Base-by-base conservation (phyloP, 2,113 vertebrate species). In the Vidua chalybeata region DNA sequence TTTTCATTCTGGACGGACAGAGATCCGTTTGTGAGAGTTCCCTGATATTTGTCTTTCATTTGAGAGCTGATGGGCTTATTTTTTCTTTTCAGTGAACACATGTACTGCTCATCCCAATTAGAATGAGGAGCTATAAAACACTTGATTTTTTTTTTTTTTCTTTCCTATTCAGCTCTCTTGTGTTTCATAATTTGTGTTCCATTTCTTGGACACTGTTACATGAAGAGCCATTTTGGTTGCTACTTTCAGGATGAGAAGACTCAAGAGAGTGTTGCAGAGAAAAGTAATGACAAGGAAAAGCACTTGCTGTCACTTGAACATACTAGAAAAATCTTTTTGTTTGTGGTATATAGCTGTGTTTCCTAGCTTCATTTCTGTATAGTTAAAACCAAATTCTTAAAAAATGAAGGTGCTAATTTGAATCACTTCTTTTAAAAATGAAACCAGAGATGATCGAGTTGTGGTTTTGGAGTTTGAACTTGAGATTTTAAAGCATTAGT, bases 181-280 rank as follows among this genome's bases (percentile, higher is more conserved):
- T 84, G 68, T 92, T 96, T 93, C 80, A 88, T 93, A 95, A 95
- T 92, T 94, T 88, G 92, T 90, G 72, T 86, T 94, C 69, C 64
- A 27, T 77, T 95, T 93, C 83, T 95, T 89, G 91, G 61, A 89
- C n/a, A 6, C 77, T 79, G 23, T 89, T 78, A 33, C 14, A 26
- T 72, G 81, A 72, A 88, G 45, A 91, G 77, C 41, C 81, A 48
- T 93, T 94, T 86, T 75, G 45, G 52, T 78, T 81, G 58, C 52
- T 67, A 2, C 84, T 95, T 94, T 59, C 61, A 82, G 77, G 51
- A 91, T 75, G 43, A 69, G 84, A 92, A 85, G 62, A 84, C 35
- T 75, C 28, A 35, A 30, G 90, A 67, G 81, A 43, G 33, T 72
- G 71, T 78, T 87, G 79, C 33, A 69, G 67, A 45, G 85, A 55